Percentiles rank a stretch among this genome's conserved stretches.
Evolutionary conservation across 2,113 vertebrate genomes (phyloP).

Genomic region (Myiagra hebetior): DNA sequence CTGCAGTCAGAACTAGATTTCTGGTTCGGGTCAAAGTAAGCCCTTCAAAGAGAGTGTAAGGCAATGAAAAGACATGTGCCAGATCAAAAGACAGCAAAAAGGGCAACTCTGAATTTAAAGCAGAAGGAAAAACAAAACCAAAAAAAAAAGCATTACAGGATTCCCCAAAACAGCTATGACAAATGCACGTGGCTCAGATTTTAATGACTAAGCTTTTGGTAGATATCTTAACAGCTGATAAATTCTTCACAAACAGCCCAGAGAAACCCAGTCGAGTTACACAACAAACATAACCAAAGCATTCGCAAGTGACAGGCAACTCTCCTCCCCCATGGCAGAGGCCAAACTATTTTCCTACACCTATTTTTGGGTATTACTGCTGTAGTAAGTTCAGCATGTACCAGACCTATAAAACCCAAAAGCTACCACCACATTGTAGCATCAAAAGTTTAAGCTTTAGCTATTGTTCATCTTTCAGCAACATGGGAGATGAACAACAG

Average conservation of each 20-base stretch:
- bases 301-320: neutral
- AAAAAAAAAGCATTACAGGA: neutral
- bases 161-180: neutral
- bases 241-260: neutral
- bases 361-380: neutral
- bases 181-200: neutral
- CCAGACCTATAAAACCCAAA: neutral
- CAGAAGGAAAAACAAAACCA: neutral
- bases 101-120: neutral
- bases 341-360: neutral
- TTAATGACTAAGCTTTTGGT: neutral
- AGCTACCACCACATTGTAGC: neutral
- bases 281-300: neutral
- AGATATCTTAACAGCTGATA: neutral
- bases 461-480: constrained; percentile 36
- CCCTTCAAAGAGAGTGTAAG: neutral
- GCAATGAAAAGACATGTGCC: neutral
- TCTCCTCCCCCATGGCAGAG: neutral
- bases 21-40: neutral
- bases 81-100: neutral
- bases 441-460: constrained; percentile 18
- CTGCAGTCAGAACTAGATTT: neutral
- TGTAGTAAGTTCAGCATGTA: neutral
- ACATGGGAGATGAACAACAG: constrained; percentile 17
- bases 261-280: neutral